phyloP scores from a whole-genome alignment of 2,113 vertebrate species.

The Nansenia antarctica region DNA sequence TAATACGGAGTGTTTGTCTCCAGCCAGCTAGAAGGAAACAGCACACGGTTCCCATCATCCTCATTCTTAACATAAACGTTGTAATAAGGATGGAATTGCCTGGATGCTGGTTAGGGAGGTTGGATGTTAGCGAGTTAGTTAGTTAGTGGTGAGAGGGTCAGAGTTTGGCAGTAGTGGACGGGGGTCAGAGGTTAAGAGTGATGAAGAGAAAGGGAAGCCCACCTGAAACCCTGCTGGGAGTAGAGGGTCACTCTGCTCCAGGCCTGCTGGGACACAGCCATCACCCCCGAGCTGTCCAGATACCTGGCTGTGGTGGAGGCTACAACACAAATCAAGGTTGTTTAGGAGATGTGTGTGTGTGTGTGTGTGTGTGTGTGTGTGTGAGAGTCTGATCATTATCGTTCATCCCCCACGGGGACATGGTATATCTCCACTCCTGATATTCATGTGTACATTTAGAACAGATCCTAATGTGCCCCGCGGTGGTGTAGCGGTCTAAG shows the following conservation, averaged over 20 bases:
- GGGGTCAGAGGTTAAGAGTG: no score
- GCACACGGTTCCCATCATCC: no score
- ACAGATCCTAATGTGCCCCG: no score
- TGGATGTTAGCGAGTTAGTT: no score
- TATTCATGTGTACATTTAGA: no score
- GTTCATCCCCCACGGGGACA: no score
- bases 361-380: not conserved
- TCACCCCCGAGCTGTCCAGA: slow-evolving; percentile 79
- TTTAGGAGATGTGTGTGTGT: not conserved
- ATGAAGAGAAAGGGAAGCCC: slow-evolving; percentile 86
- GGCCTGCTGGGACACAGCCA: slow-evolving; percentile 75
- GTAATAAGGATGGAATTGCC: not conserved
- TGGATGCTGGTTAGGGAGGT: not conserved
- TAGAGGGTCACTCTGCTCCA: slow-evolving; percentile 78
- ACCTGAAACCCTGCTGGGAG: slow-evolving; percentile 74
- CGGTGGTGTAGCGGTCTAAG: no score
- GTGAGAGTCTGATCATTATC: slow-evolving; percentile 50
- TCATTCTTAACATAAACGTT: not conserved
- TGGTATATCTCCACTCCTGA: no score
- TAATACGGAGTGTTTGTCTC: slow-evolving; percentile 75
- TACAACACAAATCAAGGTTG: slow-evolving; percentile 24
- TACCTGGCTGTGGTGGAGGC: slow-evolving; percentile 68
- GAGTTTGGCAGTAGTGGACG: no score
- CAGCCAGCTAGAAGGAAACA: slow-evolving; percentile 79
- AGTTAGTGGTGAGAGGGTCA: no score